Conservation (phyloP, 2,888 invertebrate species). For the Mesodorylaimus sp. region DNA sequence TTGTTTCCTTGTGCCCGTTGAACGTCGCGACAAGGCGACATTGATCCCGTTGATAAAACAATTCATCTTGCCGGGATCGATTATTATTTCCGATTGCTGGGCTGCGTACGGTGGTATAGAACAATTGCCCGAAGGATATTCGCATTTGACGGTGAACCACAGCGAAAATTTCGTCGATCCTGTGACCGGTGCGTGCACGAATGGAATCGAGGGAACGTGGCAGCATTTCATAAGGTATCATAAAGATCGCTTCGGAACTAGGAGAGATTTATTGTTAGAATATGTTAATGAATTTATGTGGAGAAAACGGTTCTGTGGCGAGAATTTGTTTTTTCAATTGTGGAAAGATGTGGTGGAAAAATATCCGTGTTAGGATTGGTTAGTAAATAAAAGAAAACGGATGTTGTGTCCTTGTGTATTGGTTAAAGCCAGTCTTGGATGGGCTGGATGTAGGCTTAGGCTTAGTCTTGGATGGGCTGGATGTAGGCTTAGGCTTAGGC, state of each 20-base stretch:
- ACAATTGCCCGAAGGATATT: conserved; percentile 12
- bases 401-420: too few species aligned
- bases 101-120: conserved; percentile 1
- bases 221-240: background rate
- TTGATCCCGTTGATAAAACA: conserved; percentile 13
- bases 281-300: background rate
- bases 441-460: too few species aligned
- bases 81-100: conserved; percentile 12
- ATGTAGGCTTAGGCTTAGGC: too few species aligned
- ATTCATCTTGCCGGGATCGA: conserved; percentile 15
- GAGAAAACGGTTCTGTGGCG: background rate
- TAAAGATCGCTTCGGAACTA: conserved; percentile 1
- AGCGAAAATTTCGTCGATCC: conserved; percentile 15
- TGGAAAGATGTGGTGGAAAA: too few species aligned
- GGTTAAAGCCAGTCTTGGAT: too few species aligned
- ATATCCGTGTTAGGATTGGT: too few species aligned
- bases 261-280: background rate
- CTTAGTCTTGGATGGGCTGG: too few species aligned
- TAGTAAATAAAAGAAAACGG: too few species aligned
- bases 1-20: conserved; percentile 14
- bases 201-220: conserved; percentile 12
- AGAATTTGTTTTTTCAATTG: too few species aligned
- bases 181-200: conserved; percentile 13
- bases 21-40: conserved; percentile 10
- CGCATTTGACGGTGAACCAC: conserved; percentile 17